Conservation (phyloP, 2,888 invertebrate species). For the Didymodactylos carnosus region DNA sequence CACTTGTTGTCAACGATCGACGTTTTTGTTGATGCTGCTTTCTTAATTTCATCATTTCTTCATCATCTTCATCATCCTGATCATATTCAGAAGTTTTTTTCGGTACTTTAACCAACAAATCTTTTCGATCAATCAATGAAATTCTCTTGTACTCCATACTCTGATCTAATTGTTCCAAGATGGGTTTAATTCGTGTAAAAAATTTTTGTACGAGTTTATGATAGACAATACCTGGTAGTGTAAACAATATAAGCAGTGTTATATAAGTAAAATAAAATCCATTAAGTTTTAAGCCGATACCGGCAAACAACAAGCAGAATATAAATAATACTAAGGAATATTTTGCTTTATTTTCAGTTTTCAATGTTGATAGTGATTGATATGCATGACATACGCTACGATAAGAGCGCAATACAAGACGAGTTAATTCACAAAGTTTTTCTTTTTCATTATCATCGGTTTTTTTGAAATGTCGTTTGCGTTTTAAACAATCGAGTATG, state of each 20-base stretch:
- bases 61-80: background rate
- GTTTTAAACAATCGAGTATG: background rate
- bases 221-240: background rate
- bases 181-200: background rate
- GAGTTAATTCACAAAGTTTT: background rate
- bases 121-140: background rate
- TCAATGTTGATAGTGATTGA: background rate
- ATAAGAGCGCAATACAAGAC: background rate
- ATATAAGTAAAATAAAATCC: background rate
- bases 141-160: background rate
- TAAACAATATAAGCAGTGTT: background rate
- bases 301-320: background rate
- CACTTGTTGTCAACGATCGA: background rate
- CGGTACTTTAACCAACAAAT: background rate
- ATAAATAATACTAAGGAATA: background rate
- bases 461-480: background rate
- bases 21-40: background rate
- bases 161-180: background rate
- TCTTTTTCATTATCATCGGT: background rate
- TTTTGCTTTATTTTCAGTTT: background rate
- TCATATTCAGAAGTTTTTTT: background rate
- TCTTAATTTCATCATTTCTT: background rate
- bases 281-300: background rate
- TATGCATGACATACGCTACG: background rate
- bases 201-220: background rate